Evolutionary conservation across 2,113 vertebrate species (phyloP).

Genomic region (Syngnathus floridae): DNA sequence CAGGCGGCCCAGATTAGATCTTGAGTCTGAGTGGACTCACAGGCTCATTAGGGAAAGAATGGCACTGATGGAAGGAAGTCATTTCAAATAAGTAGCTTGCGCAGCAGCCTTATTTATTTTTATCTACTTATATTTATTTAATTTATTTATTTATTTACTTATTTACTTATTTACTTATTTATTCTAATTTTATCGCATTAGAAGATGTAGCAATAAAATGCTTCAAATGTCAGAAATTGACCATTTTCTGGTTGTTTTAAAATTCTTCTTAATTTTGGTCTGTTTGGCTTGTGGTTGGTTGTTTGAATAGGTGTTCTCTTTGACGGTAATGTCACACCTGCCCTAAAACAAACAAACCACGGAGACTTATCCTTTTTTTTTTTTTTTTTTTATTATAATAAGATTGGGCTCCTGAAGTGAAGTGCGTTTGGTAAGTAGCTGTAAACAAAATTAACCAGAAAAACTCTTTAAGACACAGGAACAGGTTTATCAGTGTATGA

Average conservation of each 20-base stretch:
- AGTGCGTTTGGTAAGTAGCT: too few species aligned
- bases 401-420: too few species aligned
- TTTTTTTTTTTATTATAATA: too few species aligned
- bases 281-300: not conserved
- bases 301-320: not conserved
- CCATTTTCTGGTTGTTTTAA: too few species aligned
- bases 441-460: too few species aligned
- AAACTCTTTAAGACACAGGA: too few species aligned
- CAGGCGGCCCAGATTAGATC: constrained; percentile 39
- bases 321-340: not conserved
- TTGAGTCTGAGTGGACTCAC: constrained; percentile 32
- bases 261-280: too few species aligned
- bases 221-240: too few species aligned
- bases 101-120: not conserved
- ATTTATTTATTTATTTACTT: not conserved
- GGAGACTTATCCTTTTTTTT: not conserved
- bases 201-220: too few species aligned
- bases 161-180: not conserved
- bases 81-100: constrained; percentile 20
- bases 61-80: constrained; percentile 41
- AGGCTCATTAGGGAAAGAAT: constrained; percentile 46
- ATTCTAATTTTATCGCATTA: not conserved
- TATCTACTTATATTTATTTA: not conserved
- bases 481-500: too few species aligned
- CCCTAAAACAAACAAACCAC: not conserved